phyloP scores from a whole-genome alignment of 2,113 vertebrate species.

The Otis tarda region DNA sequence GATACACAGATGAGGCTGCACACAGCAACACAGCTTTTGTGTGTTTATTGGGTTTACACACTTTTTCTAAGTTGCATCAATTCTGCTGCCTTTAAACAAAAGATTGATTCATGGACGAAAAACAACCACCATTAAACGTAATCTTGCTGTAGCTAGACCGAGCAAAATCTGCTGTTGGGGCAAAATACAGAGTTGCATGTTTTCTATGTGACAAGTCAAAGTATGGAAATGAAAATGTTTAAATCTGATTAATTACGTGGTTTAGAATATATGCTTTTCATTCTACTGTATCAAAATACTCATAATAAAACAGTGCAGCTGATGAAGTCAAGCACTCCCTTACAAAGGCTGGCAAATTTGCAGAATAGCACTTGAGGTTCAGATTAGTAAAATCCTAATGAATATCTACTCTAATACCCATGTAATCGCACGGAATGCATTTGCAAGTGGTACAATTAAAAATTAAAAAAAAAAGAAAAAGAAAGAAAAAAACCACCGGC shows the following conservation, averaged over 20 bases:
- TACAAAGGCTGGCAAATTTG: slow-evolving; percentile 52
- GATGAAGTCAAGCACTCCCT: slow-evolving; percentile 51
- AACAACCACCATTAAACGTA: slow-evolving; percentile 23
- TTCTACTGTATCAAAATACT: slow-evolving; percentile 39
- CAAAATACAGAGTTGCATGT: background rate
- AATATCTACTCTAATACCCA: slow-evolving; percentile 56
- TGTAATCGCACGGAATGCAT: slow-evolving; percentile 44
- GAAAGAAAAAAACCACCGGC: background rate
- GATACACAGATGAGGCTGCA: background rate
- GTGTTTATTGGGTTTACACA: background rate
- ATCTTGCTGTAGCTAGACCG: slow-evolving; percentile 21
- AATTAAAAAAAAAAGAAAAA: background rate
- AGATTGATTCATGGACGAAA: slow-evolving; percentile 52
- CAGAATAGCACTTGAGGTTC: slow-evolving; percentile 62
- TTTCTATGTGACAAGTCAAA: background rate
- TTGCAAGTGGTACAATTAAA: slow-evolving; percentile 3
- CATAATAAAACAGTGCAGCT: slow-evolving; percentile 18
- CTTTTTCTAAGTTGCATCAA: background rate
- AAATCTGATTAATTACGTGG: slow-evolving; percentile 38
- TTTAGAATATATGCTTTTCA: slow-evolving; percentile 17
- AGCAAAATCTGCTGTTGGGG: background rate
- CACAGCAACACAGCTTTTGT: background rate
- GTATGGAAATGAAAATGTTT: background rate
- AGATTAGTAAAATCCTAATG: slow-evolving; percentile 62
- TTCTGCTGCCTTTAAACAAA: background rate